Percentiles rank a stretch among this genome's conserved stretches.
These are phyloP conservation scores for Micoletzkya japonica DNA, from an alignment of 2,888 invertebrate genomes.

Conservation along the genomic window DNA sequence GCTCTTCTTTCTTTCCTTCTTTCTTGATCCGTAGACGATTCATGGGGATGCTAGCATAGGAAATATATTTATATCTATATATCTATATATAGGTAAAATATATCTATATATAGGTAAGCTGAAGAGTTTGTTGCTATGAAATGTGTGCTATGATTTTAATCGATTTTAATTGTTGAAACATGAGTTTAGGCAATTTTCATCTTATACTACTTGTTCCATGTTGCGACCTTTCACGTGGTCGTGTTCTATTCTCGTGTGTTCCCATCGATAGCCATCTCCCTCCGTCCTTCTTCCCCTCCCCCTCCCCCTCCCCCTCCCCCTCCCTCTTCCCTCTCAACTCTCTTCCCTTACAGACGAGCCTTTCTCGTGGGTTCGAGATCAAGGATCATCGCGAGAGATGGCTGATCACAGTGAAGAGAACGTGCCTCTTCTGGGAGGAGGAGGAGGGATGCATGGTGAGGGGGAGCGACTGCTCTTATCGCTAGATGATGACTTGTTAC, in stretches of 20 bases:
- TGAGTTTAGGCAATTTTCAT: too few relatives aligned
- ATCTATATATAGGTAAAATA: too few relatives aligned
- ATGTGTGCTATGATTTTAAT: too few relatives aligned
- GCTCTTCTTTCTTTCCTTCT: not conserved
- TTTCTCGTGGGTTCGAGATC: constrained; percentile 16
- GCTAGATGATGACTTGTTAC: constrained; percentile 2
- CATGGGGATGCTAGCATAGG: too few relatives aligned
- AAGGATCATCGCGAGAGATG: constrained; percentile 4
- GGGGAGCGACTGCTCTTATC: too few relatives aligned
- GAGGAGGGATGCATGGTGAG: not conserved
- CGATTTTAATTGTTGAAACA: too few relatives aligned
- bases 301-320: not conserved
- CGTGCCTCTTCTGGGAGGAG: constrained; percentile 20
- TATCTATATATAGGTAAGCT: too few relatives aligned
- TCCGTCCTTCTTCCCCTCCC: not conserved
- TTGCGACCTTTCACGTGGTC: too few relatives aligned
- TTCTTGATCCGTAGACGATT: not conserved
- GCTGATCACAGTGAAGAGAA: constrained; percentile 28
- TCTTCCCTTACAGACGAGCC: constrained; percentile 14
- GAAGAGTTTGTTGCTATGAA: too few relatives aligned
- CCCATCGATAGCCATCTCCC: not conserved
- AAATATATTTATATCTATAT: too few relatives aligned
- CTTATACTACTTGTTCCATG: too few relatives aligned
- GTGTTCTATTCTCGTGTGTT: not conserved
- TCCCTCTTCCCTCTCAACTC: not conserved